phyloP scores from a whole-genome alignment of 2,113 vertebrate species.

The Gavia stellata region DNA sequence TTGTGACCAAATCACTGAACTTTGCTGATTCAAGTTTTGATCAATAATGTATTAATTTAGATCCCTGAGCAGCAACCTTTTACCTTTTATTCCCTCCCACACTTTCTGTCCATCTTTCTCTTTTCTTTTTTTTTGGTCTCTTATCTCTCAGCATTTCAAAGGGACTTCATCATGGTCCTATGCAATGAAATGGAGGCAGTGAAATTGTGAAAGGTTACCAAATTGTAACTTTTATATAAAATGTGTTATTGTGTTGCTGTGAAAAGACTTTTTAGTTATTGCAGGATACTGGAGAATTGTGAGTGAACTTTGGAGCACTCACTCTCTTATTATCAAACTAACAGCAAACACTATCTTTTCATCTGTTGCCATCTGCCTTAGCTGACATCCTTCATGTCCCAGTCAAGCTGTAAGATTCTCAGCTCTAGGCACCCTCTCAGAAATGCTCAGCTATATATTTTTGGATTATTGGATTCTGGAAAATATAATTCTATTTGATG shows the following conservation, averaged over 20 bases:
- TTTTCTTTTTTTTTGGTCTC: neutral
- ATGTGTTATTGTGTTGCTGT: constrained; percentile 18
- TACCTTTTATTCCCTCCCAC: neutral
- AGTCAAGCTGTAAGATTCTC: neutral
- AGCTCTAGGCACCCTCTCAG: neutral
- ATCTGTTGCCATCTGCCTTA: neutral
- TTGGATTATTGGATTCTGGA: neutral
- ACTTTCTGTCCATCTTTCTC: neutral
- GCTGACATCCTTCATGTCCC: neutral
- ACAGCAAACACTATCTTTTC: constrained; percentile 24
- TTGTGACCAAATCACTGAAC: constrained; percentile 30
- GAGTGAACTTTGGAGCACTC: constrained; percentile 1
- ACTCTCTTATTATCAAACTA: constrained; percentile 9
- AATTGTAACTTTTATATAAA: constrained; percentile 31
- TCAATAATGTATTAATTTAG: constrained; percentile 43
- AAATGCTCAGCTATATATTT: neutral
- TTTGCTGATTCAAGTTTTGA: constrained; percentile 11
- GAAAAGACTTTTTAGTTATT: constrained; percentile 31
- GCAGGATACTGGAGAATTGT: neutral
- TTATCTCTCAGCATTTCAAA: constrained; percentile 2
- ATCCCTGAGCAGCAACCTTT: neutral
- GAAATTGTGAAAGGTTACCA: constrained; percentile 22
- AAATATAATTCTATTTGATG: neutral
- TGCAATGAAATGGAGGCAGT: neutral
- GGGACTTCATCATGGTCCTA: neutral